phyloP scores from a whole-genome alignment of 2,888 invertebrate species.

The Lithophane ornitopus region DNA sequence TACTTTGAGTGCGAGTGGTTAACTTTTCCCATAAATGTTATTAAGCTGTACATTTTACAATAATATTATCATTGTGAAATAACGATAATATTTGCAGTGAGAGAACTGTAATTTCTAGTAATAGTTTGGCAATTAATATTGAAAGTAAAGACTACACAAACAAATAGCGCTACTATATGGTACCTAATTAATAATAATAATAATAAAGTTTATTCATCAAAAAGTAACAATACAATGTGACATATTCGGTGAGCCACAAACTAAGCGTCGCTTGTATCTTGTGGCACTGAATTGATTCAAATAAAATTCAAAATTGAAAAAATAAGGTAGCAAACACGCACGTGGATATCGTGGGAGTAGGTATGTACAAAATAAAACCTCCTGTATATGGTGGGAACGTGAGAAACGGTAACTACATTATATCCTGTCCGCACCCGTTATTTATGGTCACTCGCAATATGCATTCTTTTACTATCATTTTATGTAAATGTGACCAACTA shows the following conservation, averaged over 20 bases:
- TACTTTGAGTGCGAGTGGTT: constrained; percentile 24
- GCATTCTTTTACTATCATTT: constrained; percentile 64
- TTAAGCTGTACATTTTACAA: constrained; percentile 1
- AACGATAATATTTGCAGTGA: not conserved
- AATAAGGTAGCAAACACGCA: constrained; percentile 31
- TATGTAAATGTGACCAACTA: constrained; percentile 60
- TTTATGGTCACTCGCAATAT: constrained; percentile 67
- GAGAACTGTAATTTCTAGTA: not conserved
- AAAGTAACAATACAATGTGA: no score
- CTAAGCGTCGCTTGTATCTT: no score
- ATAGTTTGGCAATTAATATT: not conserved
- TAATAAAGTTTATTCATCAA: no score
- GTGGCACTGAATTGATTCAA: constrained; percentile 12
- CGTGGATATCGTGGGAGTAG: constrained; percentile 21
- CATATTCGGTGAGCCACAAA: no score
- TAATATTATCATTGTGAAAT: constrained; percentile 10
- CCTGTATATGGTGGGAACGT: constrained; percentile 60
- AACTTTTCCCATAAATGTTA: not conserved
- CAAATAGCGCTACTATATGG: not conserved
- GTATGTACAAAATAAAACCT: constrained; percentile 46
- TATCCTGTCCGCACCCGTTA: constrained; percentile 68
- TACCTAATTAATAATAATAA: no score
- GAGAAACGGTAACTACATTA: constrained; percentile 59
- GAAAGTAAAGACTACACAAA: not conserved
- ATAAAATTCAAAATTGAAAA: constrained; percentile 39